These are phyloP conservation scores for Neomorphus geoffroyi DNA, from an alignment of 2,797 vertebrate species.

Conservation along the genomic window DNA sequence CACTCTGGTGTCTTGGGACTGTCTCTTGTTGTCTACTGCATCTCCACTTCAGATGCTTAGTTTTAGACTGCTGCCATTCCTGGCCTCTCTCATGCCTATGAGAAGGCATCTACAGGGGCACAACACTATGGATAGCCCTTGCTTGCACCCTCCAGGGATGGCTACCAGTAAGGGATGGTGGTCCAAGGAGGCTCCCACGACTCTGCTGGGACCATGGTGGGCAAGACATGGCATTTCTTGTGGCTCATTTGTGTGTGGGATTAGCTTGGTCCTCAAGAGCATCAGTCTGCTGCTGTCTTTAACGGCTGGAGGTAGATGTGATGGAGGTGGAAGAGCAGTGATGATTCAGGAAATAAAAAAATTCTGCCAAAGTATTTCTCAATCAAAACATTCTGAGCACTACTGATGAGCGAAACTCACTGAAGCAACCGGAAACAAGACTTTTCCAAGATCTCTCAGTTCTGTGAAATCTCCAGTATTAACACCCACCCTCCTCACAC, in stretches of 20 bases:
- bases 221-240: neutral
- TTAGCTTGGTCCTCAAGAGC: rapidly evolving
- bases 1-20: neutral
- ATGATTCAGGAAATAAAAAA: neutral
- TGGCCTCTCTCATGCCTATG: neutral
- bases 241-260: rapidly evolving
- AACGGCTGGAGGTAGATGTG: neutral
- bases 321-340: neutral
- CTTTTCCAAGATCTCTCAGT: neutral
- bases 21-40: neutral
- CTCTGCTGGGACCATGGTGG: neutral
- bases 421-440: neutral
- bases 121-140: neutral
- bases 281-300: neutral
- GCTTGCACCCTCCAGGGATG: rapidly evolving
- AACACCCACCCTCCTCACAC: neutral
- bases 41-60: neutral
- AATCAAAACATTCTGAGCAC: neutral
- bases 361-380: neutral
- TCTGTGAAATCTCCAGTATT: neutral
- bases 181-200: rapidly evolving
- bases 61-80: neutral
- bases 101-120: rapidly evolving
- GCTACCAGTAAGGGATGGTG: rapidly evolving
- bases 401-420: neutral